These are phyloP conservation scores for Drosophila dunni DNA, from an alignment of 1,140 invertebrate genomes.

Conservation along the genomic window DNA sequence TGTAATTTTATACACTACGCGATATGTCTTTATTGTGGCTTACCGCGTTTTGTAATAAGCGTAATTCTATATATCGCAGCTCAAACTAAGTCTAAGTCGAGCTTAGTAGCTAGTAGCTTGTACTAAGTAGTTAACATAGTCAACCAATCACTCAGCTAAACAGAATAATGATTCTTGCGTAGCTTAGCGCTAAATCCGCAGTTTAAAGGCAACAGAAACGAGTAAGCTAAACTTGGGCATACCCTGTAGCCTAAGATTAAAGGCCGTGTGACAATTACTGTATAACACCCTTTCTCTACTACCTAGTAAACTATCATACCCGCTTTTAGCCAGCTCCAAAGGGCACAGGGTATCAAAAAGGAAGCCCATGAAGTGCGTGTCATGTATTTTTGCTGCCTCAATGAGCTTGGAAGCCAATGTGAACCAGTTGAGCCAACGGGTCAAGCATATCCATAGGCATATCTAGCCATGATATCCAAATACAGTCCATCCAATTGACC, in stretches of 20 bases:
- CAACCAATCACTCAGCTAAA: background rate
- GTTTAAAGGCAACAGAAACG: background rate
- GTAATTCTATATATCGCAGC: conserved; percentile 70
- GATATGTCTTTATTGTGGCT: conserved; percentile 67
- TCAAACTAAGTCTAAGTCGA: background rate
- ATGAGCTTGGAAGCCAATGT: conserved; percentile 40
- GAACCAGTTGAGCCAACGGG: conserved; percentile 30
- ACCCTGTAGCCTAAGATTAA: no score
- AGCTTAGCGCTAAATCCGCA: conserved; percentile 66
- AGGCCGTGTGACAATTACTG: no score
- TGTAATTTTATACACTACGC: conserved; percentile 37
- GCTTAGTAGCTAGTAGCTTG: no score
- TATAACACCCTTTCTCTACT: no score
- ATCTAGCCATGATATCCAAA: background rate
- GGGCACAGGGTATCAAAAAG: conserved; percentile 22
- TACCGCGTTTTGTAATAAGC: conserved; percentile 81
- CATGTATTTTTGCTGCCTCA: conserved; percentile 47
- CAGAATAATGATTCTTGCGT: conserved; percentile 47
- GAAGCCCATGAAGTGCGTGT: conserved; percentile 72
- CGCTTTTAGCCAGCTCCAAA: no score
- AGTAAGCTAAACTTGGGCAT: no score
- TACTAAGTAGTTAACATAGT: background rate
- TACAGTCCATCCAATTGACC: background rate
- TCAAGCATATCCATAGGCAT: conserved; percentile 34
- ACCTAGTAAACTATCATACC: no score